phyloP scores from a whole-genome alignment of 1,140 invertebrate genomes.

The Globodera rostochiensis region DNA sequence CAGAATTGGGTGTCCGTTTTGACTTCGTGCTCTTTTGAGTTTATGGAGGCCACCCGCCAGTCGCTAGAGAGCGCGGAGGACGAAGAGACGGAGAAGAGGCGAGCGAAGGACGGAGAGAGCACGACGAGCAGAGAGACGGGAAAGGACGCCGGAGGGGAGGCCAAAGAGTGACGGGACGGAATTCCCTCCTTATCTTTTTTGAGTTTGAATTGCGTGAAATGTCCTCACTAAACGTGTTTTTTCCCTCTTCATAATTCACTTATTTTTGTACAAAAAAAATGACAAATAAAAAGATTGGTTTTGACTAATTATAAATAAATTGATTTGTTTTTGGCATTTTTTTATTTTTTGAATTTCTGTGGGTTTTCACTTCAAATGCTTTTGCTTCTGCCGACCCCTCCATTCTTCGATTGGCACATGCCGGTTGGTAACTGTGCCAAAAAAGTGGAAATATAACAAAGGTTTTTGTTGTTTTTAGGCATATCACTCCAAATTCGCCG shows the following conservation, averaged over 20 bases:
- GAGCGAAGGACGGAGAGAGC: background rate
- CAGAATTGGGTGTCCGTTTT: conserved; percentile 47
- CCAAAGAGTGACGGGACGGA: too few relatives aligned
- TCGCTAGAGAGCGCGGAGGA: conserved; percentile 27
- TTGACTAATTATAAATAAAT: conserved; percentile 11
- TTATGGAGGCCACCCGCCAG: conserved; percentile 46
- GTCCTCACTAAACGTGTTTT: too few relatives aligned
- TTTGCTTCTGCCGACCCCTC: background rate
- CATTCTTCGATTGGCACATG: background rate
- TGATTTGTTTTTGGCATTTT: background rate
- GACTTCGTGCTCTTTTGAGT: conserved; percentile 46
- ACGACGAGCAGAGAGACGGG: background rate
- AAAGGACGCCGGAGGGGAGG: background rate
- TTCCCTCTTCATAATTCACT: too few relatives aligned
- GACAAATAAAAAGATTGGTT: too few relatives aligned
- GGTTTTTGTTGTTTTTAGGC: conserved; percentile 71
- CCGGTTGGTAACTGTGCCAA: conserved; percentile 1
- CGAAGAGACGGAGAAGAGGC: background rate
- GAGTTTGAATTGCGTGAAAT: too few relatives aligned
- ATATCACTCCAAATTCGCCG: conserved; percentile 86
- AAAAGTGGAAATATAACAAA: background rate
- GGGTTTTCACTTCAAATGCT: too few relatives aligned
- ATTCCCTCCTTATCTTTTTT: too few relatives aligned
- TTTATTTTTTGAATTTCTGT: background rate
- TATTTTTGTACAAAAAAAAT: too few relatives aligned